Conservation (phyloP, 1,140 invertebrate genomes). For the Dendrolimus kikuchii region DNA sequence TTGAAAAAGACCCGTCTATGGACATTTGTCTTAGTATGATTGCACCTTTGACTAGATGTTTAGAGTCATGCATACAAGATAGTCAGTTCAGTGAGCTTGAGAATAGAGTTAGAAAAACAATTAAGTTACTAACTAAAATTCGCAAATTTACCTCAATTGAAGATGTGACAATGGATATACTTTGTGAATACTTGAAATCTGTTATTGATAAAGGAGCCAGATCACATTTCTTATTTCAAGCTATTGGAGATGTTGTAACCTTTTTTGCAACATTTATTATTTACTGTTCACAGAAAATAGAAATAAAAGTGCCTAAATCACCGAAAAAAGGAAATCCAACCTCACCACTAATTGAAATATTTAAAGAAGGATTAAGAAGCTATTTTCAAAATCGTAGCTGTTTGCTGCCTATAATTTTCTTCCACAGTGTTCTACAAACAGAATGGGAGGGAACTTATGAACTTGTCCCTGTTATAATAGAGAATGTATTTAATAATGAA, state of each 20-base stretch:
- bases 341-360: conserved; percentile 63
- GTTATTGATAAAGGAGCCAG: conserved; percentile 77
- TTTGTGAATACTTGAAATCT: conserved; percentile 73
- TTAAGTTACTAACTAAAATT: conserved; percentile 75
- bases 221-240: conserved; percentile 77
- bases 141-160: conserved; percentile 76
- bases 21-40: conserved; percentile 78
- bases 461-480: conserved; percentile 70
- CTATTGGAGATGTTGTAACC: conserved; percentile 78
- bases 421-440: conserved; percentile 75
- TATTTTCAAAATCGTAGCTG: conserved; percentile 78
- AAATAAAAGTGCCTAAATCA: conserved; percentile 25
- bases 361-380: conserved; percentile 69
- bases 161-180: conserved; percentile 72
- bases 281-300: conserved; percentile 72
- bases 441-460: conserved; percentile 76
- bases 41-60: conserved; percentile 74
- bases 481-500: conserved; percentile 74
- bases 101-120: conserved; percentile 73
- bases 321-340: conserved; percentile 45
- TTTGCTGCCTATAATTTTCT: conserved; percentile 75
- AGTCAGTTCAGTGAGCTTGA: conserved; percentile 79
- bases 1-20: conserved; percentile 79
- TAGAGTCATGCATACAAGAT: conserved; percentile 80
- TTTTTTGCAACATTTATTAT: conserved; percentile 79